A percentile compares a stretch with the other conserved stretches of the same genome.
These are phyloP conservation scores for Sycobia sp. DNA, from an alignment of 1,140 invertebrate species.

Conservation along the genomic window DNA sequence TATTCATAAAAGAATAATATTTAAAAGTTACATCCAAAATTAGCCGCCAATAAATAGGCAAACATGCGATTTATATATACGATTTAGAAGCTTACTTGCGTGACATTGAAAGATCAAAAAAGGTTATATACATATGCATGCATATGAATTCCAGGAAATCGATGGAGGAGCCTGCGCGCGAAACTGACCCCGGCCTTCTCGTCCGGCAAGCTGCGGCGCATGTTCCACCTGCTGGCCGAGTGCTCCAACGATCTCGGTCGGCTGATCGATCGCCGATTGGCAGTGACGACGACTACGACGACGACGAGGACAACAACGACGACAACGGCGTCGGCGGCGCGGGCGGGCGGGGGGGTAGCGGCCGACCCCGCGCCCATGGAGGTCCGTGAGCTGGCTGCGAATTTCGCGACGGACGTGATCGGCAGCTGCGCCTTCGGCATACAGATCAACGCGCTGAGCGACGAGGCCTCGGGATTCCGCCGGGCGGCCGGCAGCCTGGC, in stretches of 20 bases:
- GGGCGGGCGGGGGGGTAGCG: neutral
- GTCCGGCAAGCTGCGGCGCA: conserved; percentile 61
- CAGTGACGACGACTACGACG: no score
- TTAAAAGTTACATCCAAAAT: no score
- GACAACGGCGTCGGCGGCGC: no score
- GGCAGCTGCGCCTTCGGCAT: conserved; percentile 67
- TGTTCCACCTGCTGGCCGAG: conserved; percentile 63
- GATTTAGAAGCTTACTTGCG: no score
- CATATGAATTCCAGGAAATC: conserved; percentile 25
- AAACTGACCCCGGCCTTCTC: conserved; percentile 64
- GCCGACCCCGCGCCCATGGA: conserved; percentile 34
- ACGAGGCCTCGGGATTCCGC: conserved; percentile 58
- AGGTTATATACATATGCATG: no score
- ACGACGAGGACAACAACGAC: no score
- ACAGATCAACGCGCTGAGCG: conserved; percentile 61
- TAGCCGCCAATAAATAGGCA: no score
- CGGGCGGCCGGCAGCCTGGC: conserved; percentile 59
- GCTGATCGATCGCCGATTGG: conserved; percentile 33
- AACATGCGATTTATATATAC: no score
- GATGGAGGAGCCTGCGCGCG: conserved; percentile 62
- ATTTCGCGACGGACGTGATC: conserved; percentile 67
- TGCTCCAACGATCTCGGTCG: conserved; percentile 46
- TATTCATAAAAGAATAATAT: no score
- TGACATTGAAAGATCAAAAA: no score
- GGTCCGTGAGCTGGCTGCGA: conserved; percentile 59